Conservation (phyloP, 2,797 vertebrate genomes). For the Xiphorhynchus erythropygius region DNA sequence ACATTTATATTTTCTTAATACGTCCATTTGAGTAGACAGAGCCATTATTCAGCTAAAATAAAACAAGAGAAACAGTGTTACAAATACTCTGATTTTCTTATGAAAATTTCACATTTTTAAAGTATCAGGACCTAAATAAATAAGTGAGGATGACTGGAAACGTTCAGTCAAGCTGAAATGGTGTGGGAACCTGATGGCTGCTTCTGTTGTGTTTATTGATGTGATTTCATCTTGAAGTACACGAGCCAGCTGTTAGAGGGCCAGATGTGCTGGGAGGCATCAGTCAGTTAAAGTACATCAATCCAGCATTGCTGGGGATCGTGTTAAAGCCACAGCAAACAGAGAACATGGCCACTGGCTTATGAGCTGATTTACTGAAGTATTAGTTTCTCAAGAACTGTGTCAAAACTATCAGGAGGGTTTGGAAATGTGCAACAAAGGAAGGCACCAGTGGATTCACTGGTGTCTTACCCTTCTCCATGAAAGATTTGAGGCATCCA, state of each 20-base stretch:
- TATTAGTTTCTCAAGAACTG: neutral
- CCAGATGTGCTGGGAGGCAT: neutral
- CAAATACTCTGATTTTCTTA: neutral
- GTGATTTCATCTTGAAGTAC: neutral
- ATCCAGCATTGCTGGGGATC: neutral
- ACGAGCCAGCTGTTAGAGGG: neutral
- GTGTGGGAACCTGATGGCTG: neutral
- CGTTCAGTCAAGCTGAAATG: neutral
- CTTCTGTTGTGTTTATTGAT: neutral
- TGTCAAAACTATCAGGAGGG: neutral
- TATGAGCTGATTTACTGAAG: neutral
- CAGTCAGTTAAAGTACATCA: neutral
- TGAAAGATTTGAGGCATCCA: neutral
- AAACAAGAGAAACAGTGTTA: neutral
- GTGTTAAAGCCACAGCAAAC: neutral
- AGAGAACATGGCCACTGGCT: neutral
- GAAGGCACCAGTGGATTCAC: neutral
- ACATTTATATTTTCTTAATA: constrained; percentile 1
- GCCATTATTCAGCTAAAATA: neutral
- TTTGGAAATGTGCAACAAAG: neutral
- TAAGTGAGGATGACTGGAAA: neutral
- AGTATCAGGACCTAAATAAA: neutral
- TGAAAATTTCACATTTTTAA: neutral
- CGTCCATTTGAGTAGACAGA: neutral
- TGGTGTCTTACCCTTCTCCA: neutral